A percentile compares a stretch with the other conserved stretches of the same genome.
Conservation (phyloP, 2,113 vertebrate genomes). For the Loxodonta africana region DNA sequence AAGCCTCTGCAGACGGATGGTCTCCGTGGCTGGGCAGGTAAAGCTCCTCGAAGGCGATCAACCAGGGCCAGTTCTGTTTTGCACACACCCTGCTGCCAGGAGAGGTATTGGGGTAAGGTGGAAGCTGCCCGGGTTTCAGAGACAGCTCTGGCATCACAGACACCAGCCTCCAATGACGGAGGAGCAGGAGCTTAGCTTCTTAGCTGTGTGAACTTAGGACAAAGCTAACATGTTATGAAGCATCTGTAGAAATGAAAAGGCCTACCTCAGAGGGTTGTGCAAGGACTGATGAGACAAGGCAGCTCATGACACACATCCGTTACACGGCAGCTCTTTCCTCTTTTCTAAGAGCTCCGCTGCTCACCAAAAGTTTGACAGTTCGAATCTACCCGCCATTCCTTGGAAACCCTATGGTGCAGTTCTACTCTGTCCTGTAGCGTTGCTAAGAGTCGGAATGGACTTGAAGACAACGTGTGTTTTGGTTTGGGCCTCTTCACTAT, state of each 20-base stretch:
- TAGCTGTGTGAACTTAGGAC: not conserved
- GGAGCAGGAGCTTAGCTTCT: not conserved
- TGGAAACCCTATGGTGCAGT: too few species aligned
- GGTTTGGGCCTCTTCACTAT: too few species aligned
- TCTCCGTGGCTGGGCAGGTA: not conserved
- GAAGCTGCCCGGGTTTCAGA: not conserved
- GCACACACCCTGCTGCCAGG: not conserved
- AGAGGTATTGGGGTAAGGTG: accelerated
- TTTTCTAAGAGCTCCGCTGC: too few species aligned
- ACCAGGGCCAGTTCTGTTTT: not conserved
- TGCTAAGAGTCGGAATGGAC: too few species aligned
- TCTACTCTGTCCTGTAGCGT: too few species aligned
- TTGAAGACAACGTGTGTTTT: too few species aligned
- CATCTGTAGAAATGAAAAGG: not conserved
- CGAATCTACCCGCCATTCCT: too few species aligned
- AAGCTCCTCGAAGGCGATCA: not conserved
- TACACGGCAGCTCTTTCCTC: not conserved
- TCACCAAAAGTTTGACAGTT: too few species aligned
- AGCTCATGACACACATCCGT: accelerated
- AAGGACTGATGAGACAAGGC: accelerated
- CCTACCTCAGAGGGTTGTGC: not conserved
- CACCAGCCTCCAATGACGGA: not conserved
- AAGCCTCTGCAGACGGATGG: not conserved
- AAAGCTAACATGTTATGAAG: accelerated
- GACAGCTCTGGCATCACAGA: not conserved